phyloP scores from a whole-genome alignment of 2,113 vertebrate species.

The Peromyscus maniculatus region DNA sequence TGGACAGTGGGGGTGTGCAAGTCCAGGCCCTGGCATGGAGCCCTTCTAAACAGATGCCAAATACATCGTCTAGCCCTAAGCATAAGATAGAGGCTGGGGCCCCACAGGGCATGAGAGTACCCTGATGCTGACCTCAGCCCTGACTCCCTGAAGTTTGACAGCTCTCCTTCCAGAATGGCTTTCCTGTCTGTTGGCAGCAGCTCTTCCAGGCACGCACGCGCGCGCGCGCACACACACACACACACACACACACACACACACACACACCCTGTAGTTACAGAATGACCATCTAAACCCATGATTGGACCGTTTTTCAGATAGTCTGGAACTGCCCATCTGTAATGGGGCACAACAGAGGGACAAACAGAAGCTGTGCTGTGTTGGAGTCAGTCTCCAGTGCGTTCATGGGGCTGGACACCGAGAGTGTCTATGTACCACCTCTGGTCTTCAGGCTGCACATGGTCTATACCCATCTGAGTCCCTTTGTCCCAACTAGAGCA shows the following conservation, averaged over 20 bases:
- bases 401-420: not conserved
- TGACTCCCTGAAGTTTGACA: not conserved
- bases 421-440: accelerated
- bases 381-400: not conserved
- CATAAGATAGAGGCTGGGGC: not conserved
- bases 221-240: not conserved
- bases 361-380: accelerated
- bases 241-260: not conserved
- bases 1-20: not conserved
- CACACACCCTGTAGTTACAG: not conserved
- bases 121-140: constrained; percentile 14
- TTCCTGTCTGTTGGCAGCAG: not conserved
- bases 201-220: not conserved
- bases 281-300: not conserved
- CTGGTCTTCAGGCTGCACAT: not conserved
- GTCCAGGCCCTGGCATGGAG: not conserved
- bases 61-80: not conserved
- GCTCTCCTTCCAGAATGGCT: not conserved
- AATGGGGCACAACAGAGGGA: not conserved
- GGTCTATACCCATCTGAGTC: not conserved
- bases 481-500: no score
- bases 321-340: not conserved
- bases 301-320: not conserved
- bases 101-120: not conserved
- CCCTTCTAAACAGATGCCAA: constrained; percentile 39